Evolutionary conservation across 1,140 invertebrate genomes (phyloP).

Genomic region (Probaryconus sp.): DNA sequence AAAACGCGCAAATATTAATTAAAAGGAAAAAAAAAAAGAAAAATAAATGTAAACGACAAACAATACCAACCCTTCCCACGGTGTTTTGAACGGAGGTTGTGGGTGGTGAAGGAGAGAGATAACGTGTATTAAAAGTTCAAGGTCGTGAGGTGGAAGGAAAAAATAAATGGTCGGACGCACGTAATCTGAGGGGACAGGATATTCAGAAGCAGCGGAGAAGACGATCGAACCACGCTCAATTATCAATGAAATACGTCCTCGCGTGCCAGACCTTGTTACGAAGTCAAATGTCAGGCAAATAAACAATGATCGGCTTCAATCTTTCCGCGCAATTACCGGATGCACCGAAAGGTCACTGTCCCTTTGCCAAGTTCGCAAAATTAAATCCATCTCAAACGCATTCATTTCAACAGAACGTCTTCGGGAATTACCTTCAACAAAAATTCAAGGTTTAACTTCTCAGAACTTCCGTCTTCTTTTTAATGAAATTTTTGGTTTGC

Average conservation of each 20-base stretch:
- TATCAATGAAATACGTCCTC: constrained; percentile 31
- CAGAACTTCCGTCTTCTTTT: too few species aligned
- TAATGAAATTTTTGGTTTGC: too few species aligned
- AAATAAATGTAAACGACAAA: constrained; percentile 1
- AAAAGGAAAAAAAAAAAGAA: neutral
- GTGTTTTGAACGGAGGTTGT: constrained; percentile 3
- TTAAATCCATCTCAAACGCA: constrained; percentile 4
- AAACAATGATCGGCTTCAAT: constrained; percentile 12
- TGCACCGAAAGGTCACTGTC: constrained; percentile 3
- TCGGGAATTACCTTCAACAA: constrained; percentile 4
- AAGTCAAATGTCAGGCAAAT: constrained; percentile 22
- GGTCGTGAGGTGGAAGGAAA: constrained; percentile 26
- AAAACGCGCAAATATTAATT: constrained; percentile 8
- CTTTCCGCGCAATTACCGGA: constrained; percentile 14
- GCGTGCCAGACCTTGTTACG: constrained; percentile 3
- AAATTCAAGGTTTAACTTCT: too few species aligned
- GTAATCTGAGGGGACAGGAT: constrained; percentile 17
- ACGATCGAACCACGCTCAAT: constrained; percentile 30
- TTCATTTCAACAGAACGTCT: constrained; percentile 2
- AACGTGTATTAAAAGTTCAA: constrained; percentile 35
- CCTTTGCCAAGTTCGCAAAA: constrained; percentile 2
- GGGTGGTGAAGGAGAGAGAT: constrained; percentile 4
- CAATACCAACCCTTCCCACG: neutral
- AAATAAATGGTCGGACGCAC: constrained; percentile 18
- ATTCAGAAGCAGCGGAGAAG: constrained; percentile 6